Conservation (phyloP, 2,888 invertebrate genomes). For the Noctua janthina region DNA sequence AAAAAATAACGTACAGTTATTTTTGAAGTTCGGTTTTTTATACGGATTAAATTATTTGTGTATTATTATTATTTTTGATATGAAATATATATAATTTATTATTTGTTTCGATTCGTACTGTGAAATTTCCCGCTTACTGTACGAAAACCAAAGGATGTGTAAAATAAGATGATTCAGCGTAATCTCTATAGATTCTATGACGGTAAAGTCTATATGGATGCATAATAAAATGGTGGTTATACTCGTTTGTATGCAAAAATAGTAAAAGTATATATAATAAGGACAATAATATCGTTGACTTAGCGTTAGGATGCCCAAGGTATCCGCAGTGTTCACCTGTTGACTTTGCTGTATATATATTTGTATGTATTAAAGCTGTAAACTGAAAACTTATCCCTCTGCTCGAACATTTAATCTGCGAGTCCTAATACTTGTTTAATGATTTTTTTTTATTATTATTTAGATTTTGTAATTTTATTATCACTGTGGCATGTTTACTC, state of each 20-base stretch:
- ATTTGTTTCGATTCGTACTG: slow-evolving; percentile 69
- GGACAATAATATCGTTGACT: slow-evolving; percentile 85
- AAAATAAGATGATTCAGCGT: slow-evolving; percentile 80
- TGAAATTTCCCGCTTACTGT: slow-evolving; percentile 82
- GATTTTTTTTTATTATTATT: slow-evolving; percentile 42
- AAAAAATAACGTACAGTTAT: slow-evolving; percentile 73
- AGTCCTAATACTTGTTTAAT: slow-evolving; percentile 71
- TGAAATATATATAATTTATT: slow-evolving; percentile 66
- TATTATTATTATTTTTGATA: slow-evolving; percentile 65
- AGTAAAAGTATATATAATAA: slow-evolving; percentile 87
- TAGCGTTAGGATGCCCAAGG: slow-evolving; percentile 90
- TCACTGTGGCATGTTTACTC: slow-evolving; percentile 70
- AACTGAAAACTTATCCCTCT: slow-evolving; percentile 89
- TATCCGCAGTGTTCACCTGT: slow-evolving; percentile 88
- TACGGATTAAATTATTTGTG: slow-evolving; percentile 79
- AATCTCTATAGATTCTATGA: slow-evolving; percentile 78
- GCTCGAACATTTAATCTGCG: slow-evolving; percentile 74
- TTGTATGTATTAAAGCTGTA: slow-evolving; percentile 80
- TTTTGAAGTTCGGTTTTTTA: slow-evolving; percentile 76
- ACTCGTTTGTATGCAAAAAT: slow-evolving; percentile 87
- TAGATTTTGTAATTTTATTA: slow-evolving; percentile 51
- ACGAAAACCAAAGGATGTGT: slow-evolving; percentile 82
- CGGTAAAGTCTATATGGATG: slow-evolving; percentile 82
- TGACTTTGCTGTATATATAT: slow-evolving; percentile 81
- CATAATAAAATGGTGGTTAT: slow-evolving; percentile 85